Conservation (phyloP, 2,888 invertebrate genomes). For the Himalopsyche japonica region DNA sequence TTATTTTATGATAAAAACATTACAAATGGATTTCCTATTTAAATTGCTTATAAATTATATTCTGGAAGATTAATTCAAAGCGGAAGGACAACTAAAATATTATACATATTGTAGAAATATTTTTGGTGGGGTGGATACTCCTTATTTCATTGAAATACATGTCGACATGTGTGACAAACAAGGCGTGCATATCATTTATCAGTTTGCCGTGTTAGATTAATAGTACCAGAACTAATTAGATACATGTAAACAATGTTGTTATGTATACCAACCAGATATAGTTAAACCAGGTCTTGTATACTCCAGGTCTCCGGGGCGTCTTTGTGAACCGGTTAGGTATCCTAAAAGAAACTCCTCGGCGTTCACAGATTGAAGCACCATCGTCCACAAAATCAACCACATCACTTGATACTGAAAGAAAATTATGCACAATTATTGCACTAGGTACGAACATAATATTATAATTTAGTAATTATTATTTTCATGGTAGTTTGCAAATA, state of each 20-base stretch:
- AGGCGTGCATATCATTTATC: no score
- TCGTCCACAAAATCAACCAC: not conserved
- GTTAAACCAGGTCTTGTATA: slow-evolving; percentile 76
- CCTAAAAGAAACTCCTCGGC: slow-evolving; percentile 75
- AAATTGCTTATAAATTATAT: no score
- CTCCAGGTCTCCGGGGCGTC: slow-evolving; percentile 74
- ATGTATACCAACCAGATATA: slow-evolving; percentile 54
- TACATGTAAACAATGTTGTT: not conserved
- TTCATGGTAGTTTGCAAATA: no score
- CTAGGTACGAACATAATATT: no score
- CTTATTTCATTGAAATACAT: not conserved
- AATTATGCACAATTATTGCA: not conserved
- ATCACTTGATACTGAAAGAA: not conserved
- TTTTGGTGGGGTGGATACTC: not conserved
- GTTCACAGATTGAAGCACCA: not conserved
- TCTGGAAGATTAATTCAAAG: no score
- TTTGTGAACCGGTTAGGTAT: slow-evolving; percentile 83
- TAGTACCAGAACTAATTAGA: no score
- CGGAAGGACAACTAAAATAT: no score
- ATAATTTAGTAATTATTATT: no score
- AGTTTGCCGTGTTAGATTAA: not conserved
- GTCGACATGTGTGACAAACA: no score
- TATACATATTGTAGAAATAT: no score
- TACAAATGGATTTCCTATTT: no score
- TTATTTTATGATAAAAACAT: no score